phyloP scores from a whole-genome alignment of 1,140 invertebrate genomes.

The Cotesia glomerata region DNA sequence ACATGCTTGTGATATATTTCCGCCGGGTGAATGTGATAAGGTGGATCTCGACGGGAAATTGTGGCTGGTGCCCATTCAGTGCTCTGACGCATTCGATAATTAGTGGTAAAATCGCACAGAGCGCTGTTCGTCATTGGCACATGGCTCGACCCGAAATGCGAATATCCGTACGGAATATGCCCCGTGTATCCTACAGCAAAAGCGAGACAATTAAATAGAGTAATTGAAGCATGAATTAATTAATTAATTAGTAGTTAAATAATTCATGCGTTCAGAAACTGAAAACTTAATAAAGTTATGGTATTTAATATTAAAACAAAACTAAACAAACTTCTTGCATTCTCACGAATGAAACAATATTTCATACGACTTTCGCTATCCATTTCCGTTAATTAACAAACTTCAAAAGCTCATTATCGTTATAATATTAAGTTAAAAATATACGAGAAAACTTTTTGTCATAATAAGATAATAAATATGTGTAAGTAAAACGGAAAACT shows the following conservation, averaged over 20 bases:
- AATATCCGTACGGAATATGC: slow-evolving; percentile 71
- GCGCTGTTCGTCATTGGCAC: slow-evolving; percentile 69
- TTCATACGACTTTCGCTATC: slow-evolving; percentile 36
- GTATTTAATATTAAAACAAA: slow-evolving; percentile 25
- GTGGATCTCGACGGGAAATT: slow-evolving; percentile 62
- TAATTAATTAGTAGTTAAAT: background rate
- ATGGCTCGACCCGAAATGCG: slow-evolving; percentile 69
- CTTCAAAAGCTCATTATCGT: background rate
- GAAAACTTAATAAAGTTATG: background rate
- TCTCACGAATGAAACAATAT: slow-evolving; percentile 39
- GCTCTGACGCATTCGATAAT: slow-evolving; percentile 70
- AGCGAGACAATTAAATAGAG: background rate
- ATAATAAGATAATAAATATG: background rate
- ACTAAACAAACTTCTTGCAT: slow-evolving; percentile 33
- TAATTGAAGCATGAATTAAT: too few species aligned
- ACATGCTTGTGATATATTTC: slow-evolving; percentile 74
- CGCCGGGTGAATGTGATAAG: slow-evolving; percentile 58
- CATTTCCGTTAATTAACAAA: slow-evolving; percentile 21
- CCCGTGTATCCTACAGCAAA: slow-evolving; percentile 67
- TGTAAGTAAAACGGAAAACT: background rate
- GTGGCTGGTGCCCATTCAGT: slow-evolving; percentile 74
- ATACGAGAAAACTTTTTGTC: background rate
- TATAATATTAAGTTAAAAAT: background rate
- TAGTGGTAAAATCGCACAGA: slow-evolving; percentile 73
- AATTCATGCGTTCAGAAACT: too few species aligned